Conservation (phyloP, 30 jellyfish, hydroid and myxozoan species). For the Turritopsis dohrnii region DNA sequence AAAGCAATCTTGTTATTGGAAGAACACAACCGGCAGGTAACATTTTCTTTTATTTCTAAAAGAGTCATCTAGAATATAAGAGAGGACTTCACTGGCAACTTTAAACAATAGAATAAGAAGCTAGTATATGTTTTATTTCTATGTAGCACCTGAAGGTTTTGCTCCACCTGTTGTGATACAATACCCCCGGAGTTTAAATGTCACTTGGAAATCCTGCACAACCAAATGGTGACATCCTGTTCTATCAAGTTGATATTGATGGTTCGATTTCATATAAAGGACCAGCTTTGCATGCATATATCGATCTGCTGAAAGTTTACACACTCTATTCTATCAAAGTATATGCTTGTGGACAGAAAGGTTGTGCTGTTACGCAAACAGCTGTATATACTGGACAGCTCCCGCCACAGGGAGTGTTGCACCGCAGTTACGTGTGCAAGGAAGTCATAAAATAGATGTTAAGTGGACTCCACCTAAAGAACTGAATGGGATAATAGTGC, state of each 20-base stretch:
- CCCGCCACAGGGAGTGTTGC: conserved; percentile 79
- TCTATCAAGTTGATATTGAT: conserved; percentile 61
- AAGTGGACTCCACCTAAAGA: conserved; percentile 67
- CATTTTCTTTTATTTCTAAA: neutral
- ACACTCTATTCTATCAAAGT: conserved; percentile 53
- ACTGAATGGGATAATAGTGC: conserved; percentile 60
- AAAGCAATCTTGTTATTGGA: conserved; percentile 37
- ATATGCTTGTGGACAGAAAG: conserved; percentile 45
- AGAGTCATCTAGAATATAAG: too few relatives aligned
- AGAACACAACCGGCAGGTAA: conserved; percentile 72
- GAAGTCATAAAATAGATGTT: conserved; percentile 72
- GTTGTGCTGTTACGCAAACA: conserved; percentile 32
- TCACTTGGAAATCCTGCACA: conserved; percentile 79
- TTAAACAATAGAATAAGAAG: too few relatives aligned
- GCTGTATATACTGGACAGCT: conserved; percentile 71
- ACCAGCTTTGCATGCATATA: conserved; percentile 29
- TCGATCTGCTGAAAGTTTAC: conserved; percentile 59
- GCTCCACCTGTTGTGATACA: conserved; percentile 60
- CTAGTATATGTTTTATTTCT: neutral
- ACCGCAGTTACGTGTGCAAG: conserved; percentile 77
- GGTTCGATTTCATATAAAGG: conserved; percentile 30
- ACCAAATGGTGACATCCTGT: conserved; percentile 80
- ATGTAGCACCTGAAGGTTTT: conserved; percentile 77
- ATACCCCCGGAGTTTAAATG: conserved; percentile 62
- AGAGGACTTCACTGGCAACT: too few relatives aligned